Percentiles rank a stretch among this genome's conserved stretches.
These are phyloP conservation scores for Athalia rosae DNA, from an alignment of 2,888 invertebrate species.

Conservation along the genomic window DNA sequence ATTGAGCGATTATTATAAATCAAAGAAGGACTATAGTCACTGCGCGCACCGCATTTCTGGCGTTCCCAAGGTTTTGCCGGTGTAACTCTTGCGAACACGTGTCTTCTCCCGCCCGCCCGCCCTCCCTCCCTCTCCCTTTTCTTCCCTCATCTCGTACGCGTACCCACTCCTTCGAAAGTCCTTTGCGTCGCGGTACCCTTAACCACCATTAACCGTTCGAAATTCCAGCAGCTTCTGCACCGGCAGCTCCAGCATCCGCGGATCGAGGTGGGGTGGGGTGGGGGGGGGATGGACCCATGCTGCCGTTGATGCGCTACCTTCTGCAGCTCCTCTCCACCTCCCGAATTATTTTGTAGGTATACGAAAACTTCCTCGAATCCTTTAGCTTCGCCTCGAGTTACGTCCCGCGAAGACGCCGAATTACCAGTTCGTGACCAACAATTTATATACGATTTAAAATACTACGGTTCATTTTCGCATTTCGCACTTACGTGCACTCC, in stretches of 20 bases:
- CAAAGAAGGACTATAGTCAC: conserved; percentile 59
- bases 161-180: conserved; percentile 26
- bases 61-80: conserved; percentile 69
- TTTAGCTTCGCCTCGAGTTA: too few species aligned
- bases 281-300: neutral
- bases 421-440: too few species aligned
- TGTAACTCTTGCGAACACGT: conserved; percentile 69
- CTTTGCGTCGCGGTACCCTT: conserved; percentile 44
- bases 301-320: neutral
- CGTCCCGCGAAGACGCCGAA: too few species aligned
- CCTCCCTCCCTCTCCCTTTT: conserved; percentile 45
- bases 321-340: neutral
- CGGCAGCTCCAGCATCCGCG: neutral
- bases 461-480: too few species aligned
- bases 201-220: conserved; percentile 45
- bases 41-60: conserved; percentile 64
- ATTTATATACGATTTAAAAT: too few species aligned
- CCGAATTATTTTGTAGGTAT: too few species aligned
- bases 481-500: too few species aligned
- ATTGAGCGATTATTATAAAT: conserved; percentile 72
- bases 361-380: too few species aligned
- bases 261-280: neutral
- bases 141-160: neutral
- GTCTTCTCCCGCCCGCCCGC: conserved; percentile 50
- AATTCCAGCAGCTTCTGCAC: conserved; percentile 23